Percentiles rank a stretch among this genome's conserved stretches.
phyloP scores from a whole-genome alignment of 1,140 invertebrate species.

The Protaetia brevitarsis region DNA sequence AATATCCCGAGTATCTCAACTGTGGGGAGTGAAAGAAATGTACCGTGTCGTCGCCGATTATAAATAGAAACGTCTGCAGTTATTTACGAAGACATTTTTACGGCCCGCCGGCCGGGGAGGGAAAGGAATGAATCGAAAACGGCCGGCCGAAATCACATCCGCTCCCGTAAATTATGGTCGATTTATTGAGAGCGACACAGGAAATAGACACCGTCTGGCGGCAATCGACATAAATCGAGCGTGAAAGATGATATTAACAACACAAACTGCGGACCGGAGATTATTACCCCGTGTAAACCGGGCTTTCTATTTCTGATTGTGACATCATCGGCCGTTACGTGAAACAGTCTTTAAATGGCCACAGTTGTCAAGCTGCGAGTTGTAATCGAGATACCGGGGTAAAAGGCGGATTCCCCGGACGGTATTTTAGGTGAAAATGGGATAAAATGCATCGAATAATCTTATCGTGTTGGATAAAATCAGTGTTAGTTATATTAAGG shows the following conservation, averaged over 20 bases:
- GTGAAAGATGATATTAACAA: background rate
- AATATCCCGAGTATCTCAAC: background rate
- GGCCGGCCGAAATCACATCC: too few species aligned
- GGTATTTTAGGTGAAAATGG: too few species aligned
- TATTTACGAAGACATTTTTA: slow-evolving; percentile 9
- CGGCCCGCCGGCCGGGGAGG: too few species aligned
- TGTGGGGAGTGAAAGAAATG: background rate
- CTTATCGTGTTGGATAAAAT: too few species aligned
- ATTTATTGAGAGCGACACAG: background rate
- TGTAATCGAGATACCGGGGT: slow-evolving; percentile 30
- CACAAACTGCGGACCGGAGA: background rate
- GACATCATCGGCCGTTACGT: slow-evolving; percentile 34
- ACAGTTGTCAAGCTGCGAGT: slow-evolving; percentile 30
- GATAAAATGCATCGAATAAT: too few species aligned
- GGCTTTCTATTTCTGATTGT: slow-evolving; percentile 33
- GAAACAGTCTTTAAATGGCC: slow-evolving; percentile 33
- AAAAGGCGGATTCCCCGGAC: too few species aligned
- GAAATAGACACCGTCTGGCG: background rate
- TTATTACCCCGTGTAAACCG: slow-evolving; percentile 19
- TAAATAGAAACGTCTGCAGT: slow-evolving; percentile 9
- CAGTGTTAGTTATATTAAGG: too few species aligned
- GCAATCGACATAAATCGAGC: background rate
- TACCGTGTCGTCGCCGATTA: background rate
- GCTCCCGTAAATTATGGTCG: background rate
- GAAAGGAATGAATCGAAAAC: too few species aligned